A percentile compares a stretch with the other conserved stretches of the same genome.
Conservation (phyloP, 1,140 invertebrate species). For the Cyphomyrmex costatus region DNA sequence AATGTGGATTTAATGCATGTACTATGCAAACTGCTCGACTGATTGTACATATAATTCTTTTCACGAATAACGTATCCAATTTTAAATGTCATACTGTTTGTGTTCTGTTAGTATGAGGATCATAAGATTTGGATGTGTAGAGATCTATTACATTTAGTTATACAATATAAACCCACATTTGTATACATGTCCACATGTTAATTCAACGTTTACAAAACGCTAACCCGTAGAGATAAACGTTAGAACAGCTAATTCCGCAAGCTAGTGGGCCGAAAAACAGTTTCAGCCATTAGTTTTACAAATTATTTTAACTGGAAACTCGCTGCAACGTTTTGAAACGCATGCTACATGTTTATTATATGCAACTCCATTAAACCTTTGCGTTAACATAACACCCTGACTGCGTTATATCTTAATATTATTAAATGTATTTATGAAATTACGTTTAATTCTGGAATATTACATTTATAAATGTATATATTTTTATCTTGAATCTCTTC, state of each 20-base stretch:
- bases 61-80: constrained; percentile 2
- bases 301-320: constrained; percentile 31
- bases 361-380: constrained; percentile 54
- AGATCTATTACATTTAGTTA: constrained; percentile 16
- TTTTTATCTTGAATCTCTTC: constrained; percentile 47
- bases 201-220: constrained; percentile 22
- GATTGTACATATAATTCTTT: constrained; percentile 13
- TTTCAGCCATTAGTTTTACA: constrained; percentile 44
- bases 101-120: not conserved
- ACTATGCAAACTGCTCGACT: not conserved
- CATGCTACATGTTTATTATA: constrained; percentile 57
- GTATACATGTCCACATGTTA: constrained; percentile 17
- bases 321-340: constrained; percentile 48
- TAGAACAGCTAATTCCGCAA: constrained; percentile 32
- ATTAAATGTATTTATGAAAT: constrained; percentile 47
- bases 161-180: constrained; percentile 20
- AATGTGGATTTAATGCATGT: constrained; percentile 49
- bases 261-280: constrained; percentile 27
- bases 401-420: constrained; percentile 54
- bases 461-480: constrained; percentile 57
- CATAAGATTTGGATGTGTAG: constrained; percentile 22
- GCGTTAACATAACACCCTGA: constrained; percentile 53
- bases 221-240: constrained; percentile 23
- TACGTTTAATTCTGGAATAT: constrained; percentile 53
- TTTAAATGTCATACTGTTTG: constrained; percentile 26